Percentiles rank a stretch among this genome's conserved stretches.
Conservation (phyloP, 1,140 invertebrate genomes). For the Carcinoscorpius rotundicauda region DNA sequence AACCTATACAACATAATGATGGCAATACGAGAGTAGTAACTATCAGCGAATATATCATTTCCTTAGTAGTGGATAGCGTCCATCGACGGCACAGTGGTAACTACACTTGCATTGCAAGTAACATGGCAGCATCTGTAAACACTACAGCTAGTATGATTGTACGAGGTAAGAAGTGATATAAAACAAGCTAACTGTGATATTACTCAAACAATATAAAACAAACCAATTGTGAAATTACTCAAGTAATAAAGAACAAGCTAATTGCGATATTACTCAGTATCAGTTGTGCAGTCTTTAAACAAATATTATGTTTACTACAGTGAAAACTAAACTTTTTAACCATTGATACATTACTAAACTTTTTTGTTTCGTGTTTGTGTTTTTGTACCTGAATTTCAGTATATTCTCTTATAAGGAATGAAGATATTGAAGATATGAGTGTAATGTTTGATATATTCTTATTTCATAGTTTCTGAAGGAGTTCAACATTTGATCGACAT, state of each 20-base stretch:
- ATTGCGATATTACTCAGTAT: constrained; percentile 3
- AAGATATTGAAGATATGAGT: no score
- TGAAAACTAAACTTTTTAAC: neutral
- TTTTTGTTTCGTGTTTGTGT: no score
- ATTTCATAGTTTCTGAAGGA: no score
- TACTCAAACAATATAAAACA: constrained; percentile 3
- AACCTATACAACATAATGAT: constrained; percentile 35
- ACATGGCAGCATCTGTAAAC: constrained; percentile 60
- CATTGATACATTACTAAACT: no score
- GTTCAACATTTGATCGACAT: no score
- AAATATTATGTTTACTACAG: neutral
- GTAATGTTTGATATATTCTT: no score
- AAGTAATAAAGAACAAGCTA: constrained; percentile 2
- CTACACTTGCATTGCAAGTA: constrained; percentile 67
- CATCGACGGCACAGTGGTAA: constrained; percentile 58
- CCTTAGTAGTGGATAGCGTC: constrained; percentile 58
- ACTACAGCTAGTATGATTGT: constrained; percentile 66
- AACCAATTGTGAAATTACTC: neutral
- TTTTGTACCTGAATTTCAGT: no score
- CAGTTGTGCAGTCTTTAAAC: neutral
- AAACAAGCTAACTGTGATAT: neutral
- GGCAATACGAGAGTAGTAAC: constrained; percentile 23
- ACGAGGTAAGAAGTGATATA: constrained; percentile 47
- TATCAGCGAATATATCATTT: constrained; percentile 26
- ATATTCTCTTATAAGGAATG: no score